A percentile compares a stretch with the other conserved stretches of the same genome.
Conservation (phyloP, 2,113 vertebrate genomes). For the Leptocoma aspasia region DNA sequence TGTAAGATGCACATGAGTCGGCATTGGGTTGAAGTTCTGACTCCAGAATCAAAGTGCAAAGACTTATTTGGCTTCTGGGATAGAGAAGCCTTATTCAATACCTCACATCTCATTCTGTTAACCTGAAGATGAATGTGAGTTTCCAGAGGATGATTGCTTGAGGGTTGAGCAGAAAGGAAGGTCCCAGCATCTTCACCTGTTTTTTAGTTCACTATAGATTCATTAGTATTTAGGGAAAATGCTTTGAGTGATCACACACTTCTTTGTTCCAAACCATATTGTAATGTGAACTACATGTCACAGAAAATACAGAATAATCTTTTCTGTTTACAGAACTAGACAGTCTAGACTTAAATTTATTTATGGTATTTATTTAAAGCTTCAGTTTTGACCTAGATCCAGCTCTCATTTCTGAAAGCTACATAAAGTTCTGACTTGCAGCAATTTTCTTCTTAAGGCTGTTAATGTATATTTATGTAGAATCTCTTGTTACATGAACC, state of each 20-base stretch:
- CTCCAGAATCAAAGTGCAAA: background rate
- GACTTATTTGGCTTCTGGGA: background rate
- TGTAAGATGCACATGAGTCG: background rate
- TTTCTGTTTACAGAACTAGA: background rate
- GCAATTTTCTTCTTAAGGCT: background rate
- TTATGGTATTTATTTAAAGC: slow-evolving; percentile 24
- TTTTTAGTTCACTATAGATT: background rate
- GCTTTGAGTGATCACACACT: background rate
- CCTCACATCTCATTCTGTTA: background rate
- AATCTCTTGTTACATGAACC: background rate
- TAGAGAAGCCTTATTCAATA: background rate
- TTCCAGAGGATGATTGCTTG: background rate
- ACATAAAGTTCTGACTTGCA: background rate
- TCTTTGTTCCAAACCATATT: background rate
- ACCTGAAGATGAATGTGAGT: background rate
- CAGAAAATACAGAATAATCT: slow-evolving; percentile 10
- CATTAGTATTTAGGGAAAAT: background rate
- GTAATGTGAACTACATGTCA: background rate
- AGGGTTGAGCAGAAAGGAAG: background rate
- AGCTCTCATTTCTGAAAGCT: background rate
- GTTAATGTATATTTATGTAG: background rate
- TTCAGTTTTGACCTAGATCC: slow-evolving; percentile 32
- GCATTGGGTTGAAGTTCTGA: background rate
- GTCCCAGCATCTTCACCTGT: background rate
- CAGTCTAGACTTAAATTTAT: slow-evolving; percentile 7